Percentiles rank a stretch among this genome's conserved stretches.
Conservation (phyloP, 2,888 invertebrate species). For the Thecophora atra region DNA sequence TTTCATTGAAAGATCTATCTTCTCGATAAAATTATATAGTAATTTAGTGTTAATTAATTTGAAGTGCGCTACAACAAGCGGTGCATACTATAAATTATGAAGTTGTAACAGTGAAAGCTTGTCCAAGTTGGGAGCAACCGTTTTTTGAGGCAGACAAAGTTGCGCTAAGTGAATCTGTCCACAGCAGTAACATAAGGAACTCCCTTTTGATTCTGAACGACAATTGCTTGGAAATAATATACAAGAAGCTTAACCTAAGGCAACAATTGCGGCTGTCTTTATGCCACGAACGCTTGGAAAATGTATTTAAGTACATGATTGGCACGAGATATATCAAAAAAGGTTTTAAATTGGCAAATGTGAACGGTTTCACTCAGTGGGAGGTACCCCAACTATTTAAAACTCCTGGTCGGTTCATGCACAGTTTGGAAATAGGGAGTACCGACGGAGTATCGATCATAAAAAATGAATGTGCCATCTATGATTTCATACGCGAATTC, state of each 20-base stretch:
- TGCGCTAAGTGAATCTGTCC: too few species aligned
- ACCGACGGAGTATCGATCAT: background rate
- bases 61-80: constrained; percentile 30
- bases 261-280: constrained; percentile 36
- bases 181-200: background rate
- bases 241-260: constrained; percentile 26
- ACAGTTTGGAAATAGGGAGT: constrained; percentile 20
- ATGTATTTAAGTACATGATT: constrained; percentile 35
- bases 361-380: constrained; percentile 22
- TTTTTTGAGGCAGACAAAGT: background rate
- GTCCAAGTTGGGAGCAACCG: constrained; percentile 40
- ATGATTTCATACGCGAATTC: constrained; percentile 32
- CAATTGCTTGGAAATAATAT: constrained; percentile 37
- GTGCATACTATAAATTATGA: constrained; percentile 27
- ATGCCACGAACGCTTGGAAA: constrained; percentile 37
- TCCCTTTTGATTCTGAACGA: constrained; percentile 35
- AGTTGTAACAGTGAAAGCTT: constrained; percentile 21
- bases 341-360: constrained; percentile 2
- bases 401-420: constrained; percentile 28
- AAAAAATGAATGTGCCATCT: constrained; percentile 19
- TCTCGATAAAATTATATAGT: background rate
- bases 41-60: constrained; percentile 6
- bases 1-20: background rate
- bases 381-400: constrained; percentile 26
- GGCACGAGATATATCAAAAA: constrained; percentile 23